Base-by-base conservation (phyloP, 1,140 invertebrate species). In the Aphaenogaster floridana region DNA sequence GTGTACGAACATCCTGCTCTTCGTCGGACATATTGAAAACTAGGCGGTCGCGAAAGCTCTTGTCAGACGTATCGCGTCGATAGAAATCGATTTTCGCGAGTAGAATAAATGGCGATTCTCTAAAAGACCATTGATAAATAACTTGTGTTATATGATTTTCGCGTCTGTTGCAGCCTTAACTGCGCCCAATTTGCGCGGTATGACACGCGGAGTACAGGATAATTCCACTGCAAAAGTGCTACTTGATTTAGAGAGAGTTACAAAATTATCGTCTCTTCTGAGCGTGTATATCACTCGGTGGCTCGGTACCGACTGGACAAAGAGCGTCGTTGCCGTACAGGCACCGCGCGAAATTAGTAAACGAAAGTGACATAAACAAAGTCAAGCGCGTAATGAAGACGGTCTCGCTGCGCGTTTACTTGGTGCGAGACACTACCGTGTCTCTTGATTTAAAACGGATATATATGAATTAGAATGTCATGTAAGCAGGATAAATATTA, bases 1-100 rank as follows among this genome's bases (percentile, higher is more conserved):
- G 7, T 34, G 3, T 15, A 17, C 7, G n/a, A 59, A 42, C n/a
- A 15, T 77, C 39, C 54, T 28, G 6, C n/a, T 42, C 13, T 28
- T 78, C 15, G n/a, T 66, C 77, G 28, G 59, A 79, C 61, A 63
- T 64, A 28, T 48, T 57, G 76, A 36, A 45, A n/a, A 64, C 15
- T 61, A 15, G 0, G 13, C n/a, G 36, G 28, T 59, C 36, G n/a
- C n/a, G 11, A 45, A 21, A 11, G n/a, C 36, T 28, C 36, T 15
- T 5, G 72, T 28, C 34, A n/a, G 34, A n/a, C 54, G 21, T 42
- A 42, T 42, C 52, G 34, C 15, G 17, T 69, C 28, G 50, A 54
- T 17, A 54, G 21, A 39, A 78, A 45, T 64, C 76, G 17, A 34
- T 34, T 61, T 78, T 45, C 39, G 39, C 15, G 15, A 63, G 28